Base-by-base conservation (phyloP, 2,888 invertebrate species). In the Ashinkailepas kermadecensis region DNA sequence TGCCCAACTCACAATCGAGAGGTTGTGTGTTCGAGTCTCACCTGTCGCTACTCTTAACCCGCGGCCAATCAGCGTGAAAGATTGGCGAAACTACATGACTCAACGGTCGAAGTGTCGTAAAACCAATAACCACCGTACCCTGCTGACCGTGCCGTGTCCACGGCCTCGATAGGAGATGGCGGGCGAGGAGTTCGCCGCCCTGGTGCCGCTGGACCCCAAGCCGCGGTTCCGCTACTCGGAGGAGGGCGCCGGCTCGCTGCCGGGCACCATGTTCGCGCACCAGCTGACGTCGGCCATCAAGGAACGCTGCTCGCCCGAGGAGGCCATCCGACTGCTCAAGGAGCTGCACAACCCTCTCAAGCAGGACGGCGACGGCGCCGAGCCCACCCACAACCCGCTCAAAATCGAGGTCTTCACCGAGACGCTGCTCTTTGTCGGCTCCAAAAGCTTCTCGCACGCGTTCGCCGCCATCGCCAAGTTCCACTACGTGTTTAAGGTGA, bases 401-500 rank as follows among this genome's bases (percentile, higher is more conserved):
- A 96, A 97, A 89, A 97, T 99, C 81, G 97, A 98, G 86, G 95
- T 99, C 0, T 98, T 98, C 87, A 95, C 96, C n/a, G 96, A 97
- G 87, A 96, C 96, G 0, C 88, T 99, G 81, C 90, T 99, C 10
- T 94, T 96, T 87, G 90, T 98, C 82, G 99, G 97, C 64, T 94
- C 95, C 81, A 99, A 99, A 88, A 97, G 98, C 85, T 97, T 99
- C 87, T 97, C 97, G 83, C 99, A 99, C 87, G 96, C 97, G 85
- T 98, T 99, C 88, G 97, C 99, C 11, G 99, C 97, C n/a, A 94
- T 99, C 84, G 96, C 97, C 74, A 99, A 98, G 90, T 99, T 95
- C 86, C 94, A 95, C 88, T 92, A 93, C 87, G 95, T 95, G 6
- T 95, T 95, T 86, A 95, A 95, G 90, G 95, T 94, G 85, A 86